Evolutionary conservation across 1,140 invertebrate species (phyloP).

Genomic region (Procambarus virginalis): DNA sequence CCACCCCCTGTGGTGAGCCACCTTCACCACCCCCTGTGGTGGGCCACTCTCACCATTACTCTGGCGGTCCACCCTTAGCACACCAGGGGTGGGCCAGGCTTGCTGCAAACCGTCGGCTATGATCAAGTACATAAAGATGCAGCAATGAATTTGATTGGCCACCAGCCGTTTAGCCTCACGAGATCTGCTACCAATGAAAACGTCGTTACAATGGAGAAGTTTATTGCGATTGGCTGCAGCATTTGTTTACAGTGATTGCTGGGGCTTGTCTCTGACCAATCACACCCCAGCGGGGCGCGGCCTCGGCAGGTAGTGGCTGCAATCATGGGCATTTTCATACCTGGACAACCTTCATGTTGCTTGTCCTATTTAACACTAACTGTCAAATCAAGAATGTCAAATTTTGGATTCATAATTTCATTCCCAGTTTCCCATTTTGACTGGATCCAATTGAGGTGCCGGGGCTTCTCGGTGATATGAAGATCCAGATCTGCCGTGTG

Average conservation of each 20-base stretch:
- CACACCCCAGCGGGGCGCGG: conserved; percentile 22
- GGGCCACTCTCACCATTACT: no score
- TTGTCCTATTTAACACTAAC: conserved; percentile 52
- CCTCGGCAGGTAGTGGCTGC: neutral
- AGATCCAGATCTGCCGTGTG: conserved; percentile 1
- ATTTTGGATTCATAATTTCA: conserved; percentile 54
- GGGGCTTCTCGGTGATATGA: neutral
- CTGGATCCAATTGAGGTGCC: neutral
- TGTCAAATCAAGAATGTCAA: conserved; percentile 63
- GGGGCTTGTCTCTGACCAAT: conserved; percentile 24
- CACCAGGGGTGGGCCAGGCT: no score
- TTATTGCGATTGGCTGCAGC: conserved; percentile 24
- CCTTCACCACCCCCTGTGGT: no score
- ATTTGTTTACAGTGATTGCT: conserved; percentile 49
- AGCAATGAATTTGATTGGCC: no score
- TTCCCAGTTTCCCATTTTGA: conserved; percentile 30
- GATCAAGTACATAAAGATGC: no score
- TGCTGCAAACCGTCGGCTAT: no score
- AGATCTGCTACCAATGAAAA: neutral
- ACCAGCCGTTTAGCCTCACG: neutral
- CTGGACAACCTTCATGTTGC: conserved; percentile 47
- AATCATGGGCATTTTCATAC: conserved; percentile 57
- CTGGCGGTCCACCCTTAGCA: no score
- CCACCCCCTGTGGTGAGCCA: no score
- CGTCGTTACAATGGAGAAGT: neutral